Conservation (phyloP, 1,140 invertebrate species). For the Caerostris extrusa region DNA sequence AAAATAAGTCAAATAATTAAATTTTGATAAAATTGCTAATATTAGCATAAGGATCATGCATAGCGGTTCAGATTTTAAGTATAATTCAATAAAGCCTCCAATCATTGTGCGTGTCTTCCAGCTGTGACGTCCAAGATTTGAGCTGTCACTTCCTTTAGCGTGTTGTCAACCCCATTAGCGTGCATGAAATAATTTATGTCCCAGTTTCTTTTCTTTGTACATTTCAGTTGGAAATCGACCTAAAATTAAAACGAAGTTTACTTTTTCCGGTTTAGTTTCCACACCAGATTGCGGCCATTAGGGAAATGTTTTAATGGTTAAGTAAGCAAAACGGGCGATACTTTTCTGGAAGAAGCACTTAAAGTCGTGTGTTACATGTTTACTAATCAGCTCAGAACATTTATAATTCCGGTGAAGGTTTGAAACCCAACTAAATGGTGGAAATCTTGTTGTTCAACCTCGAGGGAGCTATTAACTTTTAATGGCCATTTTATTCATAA, state of each 20-base stretch:
- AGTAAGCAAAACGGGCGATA: not conserved
- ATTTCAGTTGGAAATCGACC: not conserved
- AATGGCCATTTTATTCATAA: not conserved
- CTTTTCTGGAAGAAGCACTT: not conserved
- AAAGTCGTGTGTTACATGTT: not conserved
- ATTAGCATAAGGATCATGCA: too few relatives aligned
- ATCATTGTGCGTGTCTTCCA: not conserved
- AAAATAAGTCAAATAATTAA: too few relatives aligned
- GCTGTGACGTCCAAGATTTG: not conserved
- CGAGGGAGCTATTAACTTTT: not conserved
- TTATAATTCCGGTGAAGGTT: not conserved
- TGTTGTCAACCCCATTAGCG: not conserved
- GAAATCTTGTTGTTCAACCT: not conserved
- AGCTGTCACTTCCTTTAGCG: slow-evolving; percentile 9
- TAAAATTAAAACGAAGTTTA: not conserved
- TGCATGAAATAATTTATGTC: not conserved
- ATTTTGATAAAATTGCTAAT: too few relatives aligned
- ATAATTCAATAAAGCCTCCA: not conserved
- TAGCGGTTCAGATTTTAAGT: too few relatives aligned
- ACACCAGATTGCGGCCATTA: not conserved
- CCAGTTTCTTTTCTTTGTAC: not conserved
- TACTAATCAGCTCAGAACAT: not conserved
- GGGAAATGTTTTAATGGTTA: not conserved
- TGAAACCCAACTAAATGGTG: not conserved
- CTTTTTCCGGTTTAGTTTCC: not conserved